Evolutionary conservation across 2,888 invertebrate species (phyloP), one percentile per base, ranked within the genome.

Genomic region (Augiades crinisus): DNA sequence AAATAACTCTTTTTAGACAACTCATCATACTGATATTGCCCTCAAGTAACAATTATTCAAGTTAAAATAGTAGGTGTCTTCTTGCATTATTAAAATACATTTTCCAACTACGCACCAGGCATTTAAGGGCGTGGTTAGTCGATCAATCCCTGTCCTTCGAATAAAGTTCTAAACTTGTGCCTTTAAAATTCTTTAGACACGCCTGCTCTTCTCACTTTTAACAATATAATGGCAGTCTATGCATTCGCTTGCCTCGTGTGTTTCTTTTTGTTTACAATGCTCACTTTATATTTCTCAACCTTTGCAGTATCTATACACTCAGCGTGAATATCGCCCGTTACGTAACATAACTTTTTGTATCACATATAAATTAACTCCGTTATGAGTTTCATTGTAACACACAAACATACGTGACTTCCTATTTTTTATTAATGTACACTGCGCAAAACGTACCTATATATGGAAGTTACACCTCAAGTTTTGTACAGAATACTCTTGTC

Each of bases 151-250:
- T 40, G 56, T 58, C 61, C 54, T 59, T 60, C 55, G 47, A 59
- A 49, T 43, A 52, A 58, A 64, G 54, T 61, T 62, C 44, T 50
- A 57, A 63, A 62, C 61, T 62, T 63, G 44, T 51, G 40, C 40
- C 52, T 63, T 61, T 58, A 57, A 61, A 59, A 62, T 59, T 67
- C 58, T 57, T 45, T 33, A 44, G 45, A 43, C 47, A 59, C 64
- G 57, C 65, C 67, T 44, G 36, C 43, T 56, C 43, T 55, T 54
- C 36, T 52, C 53, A 46, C 56, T 55, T 58, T 38, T 7, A 44
- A 47, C 37, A 47, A 31, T 46, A 55, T 51, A 58, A 53, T 46
- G 50, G 14, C 27, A 44, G 30, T 22, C 17, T 41, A 40, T 30
- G 44, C 40, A 34, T 41, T 17, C 49, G 6, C 12, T 34, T 17